phyloP scores from a whole-genome alignment of 2,797 vertebrate genomes.

The Antennarius maculatus region DNA sequence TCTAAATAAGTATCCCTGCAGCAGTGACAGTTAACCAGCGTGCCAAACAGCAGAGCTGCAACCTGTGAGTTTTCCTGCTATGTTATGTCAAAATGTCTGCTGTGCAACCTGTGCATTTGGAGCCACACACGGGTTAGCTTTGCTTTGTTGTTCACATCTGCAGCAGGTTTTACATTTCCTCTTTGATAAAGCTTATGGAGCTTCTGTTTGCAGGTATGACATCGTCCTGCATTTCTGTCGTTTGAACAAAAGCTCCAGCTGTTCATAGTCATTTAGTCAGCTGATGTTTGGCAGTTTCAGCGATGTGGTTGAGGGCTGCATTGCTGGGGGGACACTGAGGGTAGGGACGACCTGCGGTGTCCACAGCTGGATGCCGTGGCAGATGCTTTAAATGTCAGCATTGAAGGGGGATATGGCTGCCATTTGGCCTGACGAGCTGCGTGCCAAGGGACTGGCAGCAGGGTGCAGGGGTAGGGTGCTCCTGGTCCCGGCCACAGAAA shows the following conservation, averaged over 20 bases:
- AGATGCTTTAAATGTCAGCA: slow-evolving; percentile 83
- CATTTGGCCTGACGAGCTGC: slow-evolving; percentile 74
- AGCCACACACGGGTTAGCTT: too few species aligned
- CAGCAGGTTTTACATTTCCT: too few species aligned
- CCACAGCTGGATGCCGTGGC: slow-evolving; percentile 81
- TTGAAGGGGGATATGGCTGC: slow-evolving; percentile 72
- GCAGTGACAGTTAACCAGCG: too few species aligned
- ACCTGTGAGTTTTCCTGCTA: too few species aligned
- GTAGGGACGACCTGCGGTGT: slow-evolving; percentile 45
- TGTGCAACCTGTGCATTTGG: too few species aligned
- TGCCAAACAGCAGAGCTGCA: too few species aligned
- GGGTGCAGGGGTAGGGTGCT: slow-evolving; percentile 68
- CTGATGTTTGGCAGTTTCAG: slow-evolving; percentile 47
- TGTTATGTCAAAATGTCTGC: too few species aligned
- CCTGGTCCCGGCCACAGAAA: slow-evolving; percentile 59
- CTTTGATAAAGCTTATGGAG: background rate
- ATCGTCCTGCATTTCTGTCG: slow-evolving; percentile 5
- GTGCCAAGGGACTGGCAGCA: slow-evolving; percentile 73
- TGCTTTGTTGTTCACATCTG: too few species aligned
- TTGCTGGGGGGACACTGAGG: slow-evolving; percentile 46
- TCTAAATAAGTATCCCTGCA: too few species aligned
- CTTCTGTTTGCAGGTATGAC: slow-evolving; percentile 6
- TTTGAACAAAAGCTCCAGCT: slow-evolving; percentile 34
- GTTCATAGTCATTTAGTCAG: slow-evolving; percentile 50
- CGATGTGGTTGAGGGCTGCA: slow-evolving; percentile 38